Evolutionary conservation across 1,140 invertebrate species (phyloP), one percentile per base, ranked within the genome.

Genomic region (Drosophila malerkotliana): DNA sequence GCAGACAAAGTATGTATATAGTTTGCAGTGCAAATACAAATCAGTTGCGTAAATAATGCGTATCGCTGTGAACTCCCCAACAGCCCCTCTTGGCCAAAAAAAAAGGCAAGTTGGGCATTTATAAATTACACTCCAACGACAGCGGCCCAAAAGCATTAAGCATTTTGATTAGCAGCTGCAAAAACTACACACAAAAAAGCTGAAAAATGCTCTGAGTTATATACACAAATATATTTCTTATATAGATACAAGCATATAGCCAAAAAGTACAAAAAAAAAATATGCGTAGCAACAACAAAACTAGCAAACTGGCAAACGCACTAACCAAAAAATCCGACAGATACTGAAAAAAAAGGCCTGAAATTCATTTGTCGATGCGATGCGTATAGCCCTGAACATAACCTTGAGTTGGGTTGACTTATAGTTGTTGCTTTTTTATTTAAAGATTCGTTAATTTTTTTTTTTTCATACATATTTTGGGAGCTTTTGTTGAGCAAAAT

Each of bases 331-430:
- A 68, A 45, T 39, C 52, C 45, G 68, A 34, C 44, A 55, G 63
- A 71, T 9, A 30, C 59, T 12, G 34, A 2, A 47, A 47, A 21
- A 59, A 59, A 72, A n/a, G 54, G 66, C 61, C 57, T 49, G 49
- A 54, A 88, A 88, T 79, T 90, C 79, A 76, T 78, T 69, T 82
- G 78, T 76, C 82, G 82, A 78, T 90, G 78, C 85, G 85, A 73
- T 90, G 85, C 87, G 87, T 85, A 72, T 83, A 75, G 87, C 87
- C 87, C 82, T 90, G 87, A 90, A 90, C 87, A 90, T 90, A 90
- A 90, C 87, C 87, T 90, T 90, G 87, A 89, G 79, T 73, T 45
- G 72, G 55, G 71, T 75, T 64, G 52, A 66, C 28, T 34, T 55
- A 26, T 68, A 32, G 66, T 68, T 57, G 48, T 64, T 21, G 51